Conservation (phyloP, 2,797 vertebrate genomes). For the Naso thynnoides region DNA sequence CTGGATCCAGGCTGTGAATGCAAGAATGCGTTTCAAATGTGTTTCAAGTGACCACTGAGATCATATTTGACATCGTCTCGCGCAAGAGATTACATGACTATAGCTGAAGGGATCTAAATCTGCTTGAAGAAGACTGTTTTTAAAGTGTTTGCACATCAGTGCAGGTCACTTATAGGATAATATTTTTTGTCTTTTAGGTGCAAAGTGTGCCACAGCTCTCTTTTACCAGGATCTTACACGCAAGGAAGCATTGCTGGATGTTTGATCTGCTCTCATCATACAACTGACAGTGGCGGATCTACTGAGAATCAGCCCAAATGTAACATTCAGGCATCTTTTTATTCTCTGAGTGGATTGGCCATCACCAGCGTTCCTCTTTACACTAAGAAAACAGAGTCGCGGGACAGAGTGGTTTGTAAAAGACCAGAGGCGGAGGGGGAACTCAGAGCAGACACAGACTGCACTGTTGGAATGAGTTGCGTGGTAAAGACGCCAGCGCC, state of each 20-base stretch:
- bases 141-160: neutral
- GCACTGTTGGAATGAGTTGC: neutral
- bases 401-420: constrained; percentile 43
- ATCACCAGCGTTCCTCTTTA: constrained; percentile 59
- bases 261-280: constrained; percentile 64
- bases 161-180: neutral
- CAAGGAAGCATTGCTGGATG: constrained; percentile 40
- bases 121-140: neutral
- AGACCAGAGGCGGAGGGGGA: neutral
- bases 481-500: neutral
- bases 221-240: constrained; percentile 61
- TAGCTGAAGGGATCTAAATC: neutral
- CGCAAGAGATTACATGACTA: neutral
- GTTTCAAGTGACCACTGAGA: constrained; percentile 18
- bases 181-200: constrained; percentile 63
- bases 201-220: constrained; percentile 62
- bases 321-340: constrained; percentile 16
- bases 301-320: constrained; percentile 1
- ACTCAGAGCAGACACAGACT: constrained; percentile 8
- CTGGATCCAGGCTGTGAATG: neutral
- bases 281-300: constrained; percentile 19
- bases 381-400: constrained; percentile 44
- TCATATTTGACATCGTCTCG: neutral
- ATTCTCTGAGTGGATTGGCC: constrained; percentile 50
- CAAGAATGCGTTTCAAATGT: constrained; percentile 25